phyloP scores from a whole-genome alignment of 2,797 vertebrate species.

The Dryobates pubescens region DNA sequence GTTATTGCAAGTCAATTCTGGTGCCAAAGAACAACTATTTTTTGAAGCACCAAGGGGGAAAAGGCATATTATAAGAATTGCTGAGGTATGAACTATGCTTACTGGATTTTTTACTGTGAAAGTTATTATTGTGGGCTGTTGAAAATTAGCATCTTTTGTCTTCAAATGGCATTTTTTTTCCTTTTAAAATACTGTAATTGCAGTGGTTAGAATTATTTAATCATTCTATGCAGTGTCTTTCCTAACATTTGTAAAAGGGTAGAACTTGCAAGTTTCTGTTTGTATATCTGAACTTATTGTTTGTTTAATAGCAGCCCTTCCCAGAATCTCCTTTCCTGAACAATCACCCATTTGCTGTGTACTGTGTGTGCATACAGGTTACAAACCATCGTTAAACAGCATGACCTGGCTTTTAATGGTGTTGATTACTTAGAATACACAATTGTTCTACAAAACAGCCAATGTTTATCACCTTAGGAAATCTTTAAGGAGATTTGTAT shows the following conservation, averaged over 20 bases:
- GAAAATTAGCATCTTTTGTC: neutral
- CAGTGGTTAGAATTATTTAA: neutral
- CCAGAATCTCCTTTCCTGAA: neutral
- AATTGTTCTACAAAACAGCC: neutral
- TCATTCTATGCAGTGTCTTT: neutral
- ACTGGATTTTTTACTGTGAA: neutral
- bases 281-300: neutral
- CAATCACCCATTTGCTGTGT: neutral
- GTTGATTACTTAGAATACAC: neutral
- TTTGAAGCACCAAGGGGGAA: conserved; percentile 96
- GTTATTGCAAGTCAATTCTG: conserved; percentile 95
- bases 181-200: neutral
- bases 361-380: neutral
- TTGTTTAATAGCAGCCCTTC: neutral
- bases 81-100: conserved; percentile 82
- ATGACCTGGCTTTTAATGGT: neutral
- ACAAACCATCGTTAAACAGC: neutral
- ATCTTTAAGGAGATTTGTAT: neutral
- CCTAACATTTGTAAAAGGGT: neutral
- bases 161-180: neutral
- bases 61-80: conserved; percentile 87
- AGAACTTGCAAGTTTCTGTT: neutral
- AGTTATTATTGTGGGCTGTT: neutral
- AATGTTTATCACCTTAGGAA: neutral
- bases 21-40: conserved; percentile 95